Conservation (phyloP, 2,888 invertebrate genomes). For the Temnothorax unifasciatus region DNA sequence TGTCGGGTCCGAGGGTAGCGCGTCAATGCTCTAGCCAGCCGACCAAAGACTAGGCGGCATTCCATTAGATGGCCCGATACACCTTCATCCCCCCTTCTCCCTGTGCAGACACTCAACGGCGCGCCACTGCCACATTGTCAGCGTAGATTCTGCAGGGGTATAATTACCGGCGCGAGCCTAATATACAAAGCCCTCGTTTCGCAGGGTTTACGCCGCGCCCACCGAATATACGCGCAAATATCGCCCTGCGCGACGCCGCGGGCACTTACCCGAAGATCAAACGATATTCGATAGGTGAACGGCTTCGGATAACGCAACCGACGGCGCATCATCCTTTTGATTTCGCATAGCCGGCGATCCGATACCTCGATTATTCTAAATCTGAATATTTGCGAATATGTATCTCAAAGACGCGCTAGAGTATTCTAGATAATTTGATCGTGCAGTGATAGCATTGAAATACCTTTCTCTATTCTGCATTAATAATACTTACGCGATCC, state of each 20-base stretch:
- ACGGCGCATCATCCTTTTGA: constrained; percentile 21
- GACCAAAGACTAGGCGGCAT: constrained; percentile 46
- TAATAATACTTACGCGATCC: background rate
- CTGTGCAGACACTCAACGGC: background rate
- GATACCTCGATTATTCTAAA: constrained; percentile 17
- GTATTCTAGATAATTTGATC: background rate
- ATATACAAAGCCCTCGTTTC: constrained; percentile 62
- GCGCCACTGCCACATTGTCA: constrained; percentile 57
- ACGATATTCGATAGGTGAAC: constrained; percentile 51
- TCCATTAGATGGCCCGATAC: constrained; percentile 56
- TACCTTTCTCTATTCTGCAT: background rate
- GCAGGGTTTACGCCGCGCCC: constrained; percentile 41
- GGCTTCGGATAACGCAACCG: constrained; percentile 35
- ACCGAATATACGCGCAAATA: constrained; percentile 43
- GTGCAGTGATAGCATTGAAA: background rate
- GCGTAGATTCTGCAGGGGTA: constrained; percentile 55
- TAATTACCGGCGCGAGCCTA: constrained; percentile 64
- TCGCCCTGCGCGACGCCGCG: constrained; percentile 8
- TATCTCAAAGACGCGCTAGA: background rate
- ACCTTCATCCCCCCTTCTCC: constrained; percentile 31
- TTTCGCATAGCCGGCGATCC: background rate
- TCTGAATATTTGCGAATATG: background rate
- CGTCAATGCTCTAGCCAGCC: constrained; percentile 33
- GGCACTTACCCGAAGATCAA: constrained; percentile 55
- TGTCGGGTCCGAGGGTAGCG: constrained; percentile 20